Conservation (phyloP, 2,888 invertebrate genomes). For the Andrena praecox region DNA sequence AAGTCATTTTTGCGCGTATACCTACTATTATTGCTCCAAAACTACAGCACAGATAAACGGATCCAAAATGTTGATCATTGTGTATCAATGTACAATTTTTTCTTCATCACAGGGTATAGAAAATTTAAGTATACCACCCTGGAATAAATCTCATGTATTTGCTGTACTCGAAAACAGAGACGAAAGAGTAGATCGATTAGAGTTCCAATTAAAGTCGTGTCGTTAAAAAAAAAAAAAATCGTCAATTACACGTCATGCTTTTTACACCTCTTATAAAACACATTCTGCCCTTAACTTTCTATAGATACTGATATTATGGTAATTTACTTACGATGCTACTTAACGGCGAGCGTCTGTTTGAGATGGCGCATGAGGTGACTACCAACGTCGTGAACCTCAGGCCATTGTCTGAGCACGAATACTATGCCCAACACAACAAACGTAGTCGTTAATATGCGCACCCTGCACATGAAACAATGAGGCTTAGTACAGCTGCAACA, state of each 20-base stretch:
- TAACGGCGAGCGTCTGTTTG: constrained; percentile 92
- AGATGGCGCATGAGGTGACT: constrained; percentile 92
- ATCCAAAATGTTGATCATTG: constrained; percentile 70
- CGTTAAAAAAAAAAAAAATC: not conserved
- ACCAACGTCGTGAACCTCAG: constrained; percentile 93
- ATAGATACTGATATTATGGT: constrained; percentile 20
- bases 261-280: not conserved
- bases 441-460: constrained; percentile 94
- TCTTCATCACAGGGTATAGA: constrained; percentile 70
- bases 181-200: not conserved
- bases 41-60: constrained; percentile 69
- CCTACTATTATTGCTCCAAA: constrained; percentile 74
- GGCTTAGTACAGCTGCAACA: constrained; percentile 85
- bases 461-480: constrained; percentile 88
- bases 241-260: not conserved
- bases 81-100: constrained; percentile 64
- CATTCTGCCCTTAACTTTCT: not conserved
- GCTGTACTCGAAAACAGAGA: not conserved
- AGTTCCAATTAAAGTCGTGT: not conserved
- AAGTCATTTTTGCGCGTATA: constrained; percentile 67
- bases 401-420: constrained; percentile 95
- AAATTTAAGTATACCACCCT: constrained; percentile 76
- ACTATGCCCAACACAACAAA: constrained; percentile 92
- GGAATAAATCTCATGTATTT: constrained; percentile 57
- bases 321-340: constrained; percentile 85